Evolutionary conservation across 1,140 invertebrate species (phyloP).

Genomic region (Drosophila nigromelanica): DNA sequence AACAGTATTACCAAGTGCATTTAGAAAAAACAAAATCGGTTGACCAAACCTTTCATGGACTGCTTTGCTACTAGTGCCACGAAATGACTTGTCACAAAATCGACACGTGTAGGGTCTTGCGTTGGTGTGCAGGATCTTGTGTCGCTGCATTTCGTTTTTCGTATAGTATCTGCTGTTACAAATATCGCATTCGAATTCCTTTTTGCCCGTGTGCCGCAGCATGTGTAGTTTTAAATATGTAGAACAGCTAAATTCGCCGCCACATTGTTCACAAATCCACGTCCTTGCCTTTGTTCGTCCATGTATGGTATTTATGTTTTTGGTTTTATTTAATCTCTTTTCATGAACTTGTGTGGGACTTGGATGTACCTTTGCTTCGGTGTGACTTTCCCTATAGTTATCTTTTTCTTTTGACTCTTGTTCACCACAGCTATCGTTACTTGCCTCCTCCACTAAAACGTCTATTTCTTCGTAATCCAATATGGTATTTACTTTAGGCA

Average conservation of each 20-base stretch:
- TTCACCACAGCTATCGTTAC: not conserved
- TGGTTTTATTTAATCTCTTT: not conserved
- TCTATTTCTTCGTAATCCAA: not conserved
- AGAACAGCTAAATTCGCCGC: conserved; percentile 59
- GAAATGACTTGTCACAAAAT: conserved; percentile 60
- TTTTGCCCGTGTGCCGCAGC: conserved; percentile 54
- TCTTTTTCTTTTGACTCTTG: not conserved
- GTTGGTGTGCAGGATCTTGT: conserved; percentile 56
- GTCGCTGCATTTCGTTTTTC: conserved; percentile 56
- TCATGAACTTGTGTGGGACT: not conserved
- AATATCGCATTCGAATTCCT: conserved; percentile 57
- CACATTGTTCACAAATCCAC: conserved; percentile 65
- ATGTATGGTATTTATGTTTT: not conserved
- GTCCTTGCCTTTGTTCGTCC: conserved; percentile 12
- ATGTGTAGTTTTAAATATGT: conserved; percentile 60
- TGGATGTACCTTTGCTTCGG: not conserved
- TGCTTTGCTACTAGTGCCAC: conserved; percentile 58
- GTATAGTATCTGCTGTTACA: conserved; percentile 59
- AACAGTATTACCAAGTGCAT: not conserved
- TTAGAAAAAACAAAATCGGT: not conserved
- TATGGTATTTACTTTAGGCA: not conserved
- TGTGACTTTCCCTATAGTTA: not conserved
- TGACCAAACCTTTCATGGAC: conserved; percentile 50
- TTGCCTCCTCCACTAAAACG: not conserved
- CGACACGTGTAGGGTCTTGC: conserved; percentile 56